Conservation (phyloP, 2,888 invertebrate species). For the Macropis europaea region DNA sequence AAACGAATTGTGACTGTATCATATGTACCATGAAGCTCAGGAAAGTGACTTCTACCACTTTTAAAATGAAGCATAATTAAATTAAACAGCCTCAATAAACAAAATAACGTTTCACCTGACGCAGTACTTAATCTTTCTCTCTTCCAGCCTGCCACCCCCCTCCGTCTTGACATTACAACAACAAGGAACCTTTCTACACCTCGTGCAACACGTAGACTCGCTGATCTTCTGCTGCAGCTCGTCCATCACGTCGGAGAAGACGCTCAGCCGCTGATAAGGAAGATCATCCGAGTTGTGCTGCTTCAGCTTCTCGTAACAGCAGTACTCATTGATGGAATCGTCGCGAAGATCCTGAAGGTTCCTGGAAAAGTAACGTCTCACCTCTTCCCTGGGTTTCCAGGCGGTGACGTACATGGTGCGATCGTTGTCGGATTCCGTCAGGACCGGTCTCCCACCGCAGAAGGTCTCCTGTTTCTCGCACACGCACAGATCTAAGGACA, state of each 20-base stretch:
- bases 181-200: constrained; percentile 61
- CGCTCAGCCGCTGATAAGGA: constrained; percentile 65
- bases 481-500: constrained; percentile 57
- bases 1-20: no score
- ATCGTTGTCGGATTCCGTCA: constrained; percentile 28
- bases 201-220: constrained; percentile 57
- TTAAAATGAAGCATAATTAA: neutral
- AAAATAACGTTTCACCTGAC: constrained; percentile 21
- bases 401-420: constrained; percentile 59
- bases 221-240: constrained; percentile 71
- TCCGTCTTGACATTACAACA: constrained; percentile 47
- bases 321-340: constrained; percentile 32
- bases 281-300: constrained; percentile 59
- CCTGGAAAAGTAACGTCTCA: constrained; percentile 61
- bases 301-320: constrained; percentile 49
- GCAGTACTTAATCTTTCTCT: constrained; percentile 23
- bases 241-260: constrained; percentile 69
- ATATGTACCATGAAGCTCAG: no score
- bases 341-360: constrained; percentile 26
- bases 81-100: constrained; percentile 5
- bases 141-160: constrained; percentile 22
- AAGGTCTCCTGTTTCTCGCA: constrained; percentile 44
- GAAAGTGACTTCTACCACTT: no score
- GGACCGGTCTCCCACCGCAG: constrained; percentile 45
- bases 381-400: constrained; percentile 63